Evolutionary conservation across 2,113 vertebrate genomes (phyloP), one percentile per base, ranked within the genome.

Genomic region (Clinocottus analis): DNA sequence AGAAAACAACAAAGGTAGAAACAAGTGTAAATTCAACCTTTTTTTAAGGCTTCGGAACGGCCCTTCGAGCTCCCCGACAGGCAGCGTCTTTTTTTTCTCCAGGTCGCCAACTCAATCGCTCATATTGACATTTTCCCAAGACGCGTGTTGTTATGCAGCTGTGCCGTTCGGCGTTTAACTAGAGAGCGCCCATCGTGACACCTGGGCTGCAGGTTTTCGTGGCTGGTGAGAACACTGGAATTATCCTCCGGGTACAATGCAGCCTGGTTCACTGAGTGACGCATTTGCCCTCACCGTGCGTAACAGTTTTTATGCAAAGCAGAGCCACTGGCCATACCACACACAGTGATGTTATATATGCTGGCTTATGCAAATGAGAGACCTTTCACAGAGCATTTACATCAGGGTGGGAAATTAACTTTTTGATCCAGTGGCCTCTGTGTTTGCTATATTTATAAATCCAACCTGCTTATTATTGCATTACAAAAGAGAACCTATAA

Each of bases 371-470:
- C 86, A 90, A 89, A 91, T 87, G 66, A 80, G 31, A 81, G 90
- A 91, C 90, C 90, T 91, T 91, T 93, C 77, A 79, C 72, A 61
- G 69, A 85, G 75, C 86, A 84, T 87, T 81, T 86, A 75, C 80
- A 78, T 88, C 87, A 87, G 11, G 64, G 71, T 72, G 47, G 79
- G 67, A 82, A 89, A 87, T 80, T 51, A 84, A 83, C 62, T 75
- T 82, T 80, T 73, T 78, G 73, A 84, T 85, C 73, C 56, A 37
- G 43, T n/a, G 16, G 41, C 33, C 27, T 72, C 27, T 65, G 71
- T 60, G 29, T 69, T 61, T 51, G 23, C 19, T 33, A 56, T 41
- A 77, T 72, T 78, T 47, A 23, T 11, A 65, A n/a, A 59, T 59
- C 62, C 55, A 72, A 83, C 67, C 47, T 29, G 21, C 25, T 73